Evolutionary conservation across 1,140 invertebrate genomes (phyloP), one percentile per base, ranked within the genome.

Genomic region (Leptopilina boulardi): DNA sequence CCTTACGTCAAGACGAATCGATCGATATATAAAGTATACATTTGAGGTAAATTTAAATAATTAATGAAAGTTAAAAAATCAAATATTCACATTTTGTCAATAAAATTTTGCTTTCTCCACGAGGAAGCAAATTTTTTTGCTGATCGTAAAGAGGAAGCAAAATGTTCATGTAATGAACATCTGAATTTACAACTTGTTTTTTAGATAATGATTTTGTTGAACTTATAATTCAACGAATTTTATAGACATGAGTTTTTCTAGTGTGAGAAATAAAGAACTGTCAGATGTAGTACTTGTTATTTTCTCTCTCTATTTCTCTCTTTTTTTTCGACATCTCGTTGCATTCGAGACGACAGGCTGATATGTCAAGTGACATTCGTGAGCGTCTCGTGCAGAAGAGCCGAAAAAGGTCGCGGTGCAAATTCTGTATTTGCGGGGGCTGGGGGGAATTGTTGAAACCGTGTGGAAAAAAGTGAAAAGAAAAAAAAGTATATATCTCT

Each of bases 351-450:
- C 23, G 56, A 59, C 56, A 59, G 19, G 13, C 5, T 59, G 56
- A 59, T 11, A 59, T 23, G 19, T 30, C 56, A 23, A 59, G 56
- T 59, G 56, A 59, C 21, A 59, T 23, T 59, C 56, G n/a, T 54
- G n/a, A 54, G 51, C 18, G 51, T 54, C 18, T 54, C 51, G 21
- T 59, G 56, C 23, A 59, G 21, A 26, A 59, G 56, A 59, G 56
- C 56, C 56, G 23, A 21, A 59, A 59, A 59, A 59, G 56, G 21
- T 59, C 56, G 21, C 21, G 19, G 19, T 59, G 56, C 56, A 59
- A 26, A 59, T 26, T 26, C 56, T 26, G 56, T 11, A 59, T 9
- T n/a, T n/a, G n/a, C n/a, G n/a, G n/a, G n/a, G n/a, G n/a, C n/a
- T 30, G 26, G 5, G 26, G 54, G 11, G 1, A 59, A 26, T 59